Evolutionary conservation across 2,797 vertebrate species (phyloP), one percentile per base, ranked within the genome.

Genomic region (Nasua narica): DNA sequence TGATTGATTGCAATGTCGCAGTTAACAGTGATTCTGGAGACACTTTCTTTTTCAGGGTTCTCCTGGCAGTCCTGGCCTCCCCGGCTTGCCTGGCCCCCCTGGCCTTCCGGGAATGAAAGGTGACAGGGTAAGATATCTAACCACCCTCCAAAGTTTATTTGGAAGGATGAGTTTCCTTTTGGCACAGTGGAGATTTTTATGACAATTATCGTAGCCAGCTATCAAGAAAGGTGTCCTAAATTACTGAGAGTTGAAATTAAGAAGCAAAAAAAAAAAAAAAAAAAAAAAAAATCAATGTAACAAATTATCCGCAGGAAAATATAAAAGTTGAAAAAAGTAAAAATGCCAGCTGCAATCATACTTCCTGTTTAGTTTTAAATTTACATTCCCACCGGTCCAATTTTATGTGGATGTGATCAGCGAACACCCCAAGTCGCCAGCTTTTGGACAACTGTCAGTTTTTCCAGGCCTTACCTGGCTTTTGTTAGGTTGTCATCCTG

Each of bases 71-170:
- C 99, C 99, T 52, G 99, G 99, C 40, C 99, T 99, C 84, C 99
- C 99, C 92, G 99, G 99, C 97, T 97, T 99, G 87, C 99, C 99
- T 78, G 99, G 99, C 78, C 99, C 99, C 87, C 97, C 99, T 93
- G 99, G 99, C 37, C 97, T 99, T 56, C 99, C 99, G 87, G 99
- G 99, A 96, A 97, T 98, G 95, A 99, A 99, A 98, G 99, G 99
- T 97, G 99, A 99, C 93, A 99, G 99, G 99, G 99, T 99, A 99
- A 99, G 99, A 93, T 58, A 35, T 21, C 72, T n/a, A 88, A 65
- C 21, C 7, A 6, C 2, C 60, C 12, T 6, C 65, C 43, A 23
- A 21, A n/a, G 14, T 48, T 65, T 87, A 70, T 91, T 37, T 88
- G 46, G 32, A 72, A 91, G 48, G 19, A 0, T 56, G 52, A 84